Base-by-base conservation (phyloP, 2,888 invertebrate species). In the Macrophya alboannulata region DNA sequence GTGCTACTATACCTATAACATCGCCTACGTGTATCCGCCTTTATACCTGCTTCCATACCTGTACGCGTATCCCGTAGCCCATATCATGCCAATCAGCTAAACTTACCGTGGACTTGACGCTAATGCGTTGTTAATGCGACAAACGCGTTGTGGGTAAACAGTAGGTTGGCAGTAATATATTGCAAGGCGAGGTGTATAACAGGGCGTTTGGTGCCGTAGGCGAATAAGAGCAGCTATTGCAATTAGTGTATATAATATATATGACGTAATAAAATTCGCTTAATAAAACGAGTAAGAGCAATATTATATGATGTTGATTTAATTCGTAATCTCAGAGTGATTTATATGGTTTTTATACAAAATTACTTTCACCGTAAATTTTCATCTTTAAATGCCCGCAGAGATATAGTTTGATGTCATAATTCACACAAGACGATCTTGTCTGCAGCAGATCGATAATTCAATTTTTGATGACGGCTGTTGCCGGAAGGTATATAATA, bases 81-180 rank as follows among this genome's bases (percentile, higher is more conserved):
- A 86, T 89, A 90, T 90, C 91, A 89, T 91, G 91, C 91, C 89
- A 89, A 91, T 91, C 91, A 88, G 88, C 91, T 91, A 90, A 31
- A 90, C 88, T 86, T 88, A 86, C 85, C 89, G 88, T 88, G 89
- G 89, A 89, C 90, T 90, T 89, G 91, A 91, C 91, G 89, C 90
- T 92, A 92, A 92, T 92, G 90, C 91, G 90, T 91, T 91, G 90
- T 91, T 92, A 91, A 92, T 91, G 91, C 90, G 90, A 90, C 90
- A 88, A 90, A 90, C 65, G 48, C 81, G 84, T 65, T 59, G 17
- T 86, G 88, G 88, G 88, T 89, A 90, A 91, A 91, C 89, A 89
- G 82, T 82, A 25, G 55, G 51, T 31, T 55, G 71, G 40, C 71
- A 40, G 17, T 31, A 40, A 37, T 71, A 71, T 71, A 25, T 71